Evolutionary conservation across 2,797 vertebrate genomes (phyloP).

Genomic region (Psittacula derbiana): DNA sequence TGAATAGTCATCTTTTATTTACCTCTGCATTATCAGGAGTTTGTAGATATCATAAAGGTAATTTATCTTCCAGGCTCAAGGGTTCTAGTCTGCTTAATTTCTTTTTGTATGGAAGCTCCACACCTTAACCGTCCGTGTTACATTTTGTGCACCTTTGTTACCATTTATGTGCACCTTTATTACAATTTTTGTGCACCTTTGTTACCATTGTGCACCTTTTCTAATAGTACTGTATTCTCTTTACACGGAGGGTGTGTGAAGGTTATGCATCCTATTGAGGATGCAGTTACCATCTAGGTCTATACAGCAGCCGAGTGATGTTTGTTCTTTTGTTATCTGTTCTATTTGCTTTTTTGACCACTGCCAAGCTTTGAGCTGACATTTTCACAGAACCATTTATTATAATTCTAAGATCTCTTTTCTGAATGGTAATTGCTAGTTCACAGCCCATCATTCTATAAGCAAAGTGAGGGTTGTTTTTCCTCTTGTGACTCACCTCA

Average conservation of each 20-base stretch:
- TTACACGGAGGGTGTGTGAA: not conserved
- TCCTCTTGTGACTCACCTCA: not conserved
- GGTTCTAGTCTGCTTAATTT: not conserved
- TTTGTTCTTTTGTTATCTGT: slow-evolving; percentile 17
- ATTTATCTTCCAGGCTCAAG: not conserved
- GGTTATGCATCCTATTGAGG: not conserved
- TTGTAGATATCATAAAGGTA: not conserved
- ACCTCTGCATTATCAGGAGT: not conserved
- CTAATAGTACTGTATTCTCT: not conserved
- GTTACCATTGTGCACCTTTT: not conserved
- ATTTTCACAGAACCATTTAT: slow-evolving; percentile 13
- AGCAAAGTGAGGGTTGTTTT: not conserved
- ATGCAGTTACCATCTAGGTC: not conserved
- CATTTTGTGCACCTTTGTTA: not conserved
- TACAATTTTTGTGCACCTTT: not conserved
- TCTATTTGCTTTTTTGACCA: slow-evolving; percentile 11
- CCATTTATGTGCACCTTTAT: not conserved
- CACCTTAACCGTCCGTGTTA: not conserved
- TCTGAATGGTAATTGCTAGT: slow-evolving; percentile 21
- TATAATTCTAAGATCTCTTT: slow-evolving; percentile 9
- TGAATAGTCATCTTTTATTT: not conserved
- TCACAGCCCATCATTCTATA: not conserved
- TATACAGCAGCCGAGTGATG: not conserved
- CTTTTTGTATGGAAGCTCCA: not conserved
- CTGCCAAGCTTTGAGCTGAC: slow-evolving; percentile 5